These are phyloP conservation scores for Cheirogaleus major DNA, from an alignment of 2,797 vertebrate species.

Conservation along the genomic window DNA sequence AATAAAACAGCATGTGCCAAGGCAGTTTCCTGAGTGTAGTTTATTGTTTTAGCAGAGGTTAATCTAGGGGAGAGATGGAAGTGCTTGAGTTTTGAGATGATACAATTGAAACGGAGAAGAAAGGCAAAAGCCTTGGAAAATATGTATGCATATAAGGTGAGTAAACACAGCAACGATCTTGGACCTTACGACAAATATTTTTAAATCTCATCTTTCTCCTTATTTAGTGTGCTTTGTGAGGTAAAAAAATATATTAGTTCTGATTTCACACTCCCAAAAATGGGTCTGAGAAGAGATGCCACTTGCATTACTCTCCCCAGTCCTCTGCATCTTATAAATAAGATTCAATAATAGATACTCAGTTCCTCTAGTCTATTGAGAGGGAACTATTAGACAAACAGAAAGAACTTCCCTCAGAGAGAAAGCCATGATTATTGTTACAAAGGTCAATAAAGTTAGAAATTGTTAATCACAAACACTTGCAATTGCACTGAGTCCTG, in stretches of 20 bases:
- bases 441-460: slow-evolving; percentile 50
- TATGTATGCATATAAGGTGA: background rate
- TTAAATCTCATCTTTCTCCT: background rate
- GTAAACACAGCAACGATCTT: background rate
- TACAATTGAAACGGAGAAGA: background rate
- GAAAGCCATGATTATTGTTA: slow-evolving; percentile 24
- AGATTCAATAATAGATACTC: background rate
- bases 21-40: slow-evolving; percentile 45
- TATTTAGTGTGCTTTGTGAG: background rate
- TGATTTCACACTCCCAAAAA: background rate
- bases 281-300: background rate
- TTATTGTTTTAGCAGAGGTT: slow-evolving; percentile 51
- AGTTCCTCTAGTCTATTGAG: background rate
- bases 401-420: background rate
- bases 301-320: background rate
- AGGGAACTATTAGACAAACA: background rate
- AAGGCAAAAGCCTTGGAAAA: background rate
- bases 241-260: background rate
- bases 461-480: slow-evolving; percentile 40
- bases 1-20: slow-evolving; percentile 55
- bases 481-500: slow-evolving; percentile 4
- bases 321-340: background rate
- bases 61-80: background rate
- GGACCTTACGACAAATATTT: background rate
- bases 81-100: background rate